Evolutionary conservation across 2,888 invertebrate genomes (phyloP).

Genomic region (Strigamia transsilvanica): DNA sequence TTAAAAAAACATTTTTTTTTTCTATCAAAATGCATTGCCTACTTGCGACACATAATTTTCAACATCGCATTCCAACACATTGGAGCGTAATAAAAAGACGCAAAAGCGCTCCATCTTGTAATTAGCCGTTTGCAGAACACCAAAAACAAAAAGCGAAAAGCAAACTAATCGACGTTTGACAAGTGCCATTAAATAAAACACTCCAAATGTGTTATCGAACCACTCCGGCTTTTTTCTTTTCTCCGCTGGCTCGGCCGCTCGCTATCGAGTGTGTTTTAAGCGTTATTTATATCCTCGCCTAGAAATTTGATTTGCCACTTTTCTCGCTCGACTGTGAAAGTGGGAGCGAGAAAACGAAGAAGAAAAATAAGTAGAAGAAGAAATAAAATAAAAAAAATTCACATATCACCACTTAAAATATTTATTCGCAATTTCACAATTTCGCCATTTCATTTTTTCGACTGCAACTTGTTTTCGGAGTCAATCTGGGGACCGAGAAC

Average conservation of each 20-base stretch:
- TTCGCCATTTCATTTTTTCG: too few species aligned
- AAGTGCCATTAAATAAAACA: slow-evolving; percentile 3
- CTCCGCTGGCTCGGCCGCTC: neutral
- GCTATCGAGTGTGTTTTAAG: neutral
- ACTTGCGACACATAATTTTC: slow-evolving; percentile 46
- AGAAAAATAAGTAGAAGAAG: neutral
- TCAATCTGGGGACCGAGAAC: too few species aligned
- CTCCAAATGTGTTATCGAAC: neutral
- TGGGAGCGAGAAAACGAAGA: neutral
- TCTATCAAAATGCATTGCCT: slow-evolving; percentile 31
- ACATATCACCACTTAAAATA: neutral
- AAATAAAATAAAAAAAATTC: too few species aligned
- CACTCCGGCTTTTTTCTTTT: neutral
- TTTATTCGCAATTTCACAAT: neutral
- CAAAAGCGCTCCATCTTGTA: neutral
- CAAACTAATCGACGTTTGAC: neutral
- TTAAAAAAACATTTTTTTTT: slow-evolving; percentile 15
- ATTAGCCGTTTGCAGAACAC: neutral
- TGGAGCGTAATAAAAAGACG: slow-evolving; percentile 18
- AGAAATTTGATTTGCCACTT: slow-evolving; percentile 32
- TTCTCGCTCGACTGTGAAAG: slow-evolving; percentile 31
- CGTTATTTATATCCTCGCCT: slow-evolving; percentile 24
- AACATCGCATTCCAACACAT: slow-evolving; percentile 39
- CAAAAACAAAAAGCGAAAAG: neutral
- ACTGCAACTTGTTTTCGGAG: too few species aligned